A percentile compares a stretch with the other conserved stretches of the same genome.
phyloP scores from a whole-genome alignment of 2,888 invertebrate species.

The Neoaliturus tenellus region DNA sequence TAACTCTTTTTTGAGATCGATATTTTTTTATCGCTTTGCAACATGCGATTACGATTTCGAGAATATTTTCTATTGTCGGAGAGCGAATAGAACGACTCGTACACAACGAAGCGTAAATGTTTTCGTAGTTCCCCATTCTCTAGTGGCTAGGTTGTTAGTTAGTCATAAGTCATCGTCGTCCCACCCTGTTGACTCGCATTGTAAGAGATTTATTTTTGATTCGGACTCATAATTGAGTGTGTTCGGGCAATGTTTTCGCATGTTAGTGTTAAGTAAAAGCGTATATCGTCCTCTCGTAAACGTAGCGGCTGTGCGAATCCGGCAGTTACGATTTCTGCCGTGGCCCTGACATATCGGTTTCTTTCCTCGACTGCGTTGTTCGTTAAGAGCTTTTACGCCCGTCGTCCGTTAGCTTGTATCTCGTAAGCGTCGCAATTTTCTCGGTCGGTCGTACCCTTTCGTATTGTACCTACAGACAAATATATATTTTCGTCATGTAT shows the following conservation, averaged over 20 bases:
- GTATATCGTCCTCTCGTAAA: neutral
- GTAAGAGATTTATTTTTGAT: conserved; percentile 58
- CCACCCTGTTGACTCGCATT: conserved; percentile 55
- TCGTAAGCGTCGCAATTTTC: conserved; percentile 17
- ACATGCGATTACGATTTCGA: conserved; percentile 11
- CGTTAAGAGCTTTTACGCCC: conserved; percentile 17
- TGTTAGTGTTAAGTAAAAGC: conserved; percentile 29
- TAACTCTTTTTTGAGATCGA: conserved; percentile 53
- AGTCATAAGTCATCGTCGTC: conserved; percentile 5
- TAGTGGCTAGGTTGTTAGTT: conserved; percentile 34
- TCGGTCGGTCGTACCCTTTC: conserved; percentile 38
- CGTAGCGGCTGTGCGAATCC: conserved; percentile 22
- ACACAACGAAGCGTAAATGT: conserved; percentile 59
- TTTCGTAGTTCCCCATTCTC: conserved; percentile 33
- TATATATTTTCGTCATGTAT: conserved; percentile 50
- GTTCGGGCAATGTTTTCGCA: conserved; percentile 48
- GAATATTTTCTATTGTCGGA: conserved; percentile 55
- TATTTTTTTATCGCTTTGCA: conserved; percentile 55
- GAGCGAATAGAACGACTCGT: conserved; percentile 47
- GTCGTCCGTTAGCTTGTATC: conserved; percentile 24
- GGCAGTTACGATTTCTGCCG: neutral
- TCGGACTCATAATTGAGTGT: conserved; percentile 31
- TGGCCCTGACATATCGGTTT: conserved; percentile 30
- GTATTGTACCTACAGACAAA: conserved; percentile 39
- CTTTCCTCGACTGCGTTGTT: neutral